Base-by-base conservation (phyloP, 2,888 invertebrate genomes). In the Hybos culiciformis region DNA sequence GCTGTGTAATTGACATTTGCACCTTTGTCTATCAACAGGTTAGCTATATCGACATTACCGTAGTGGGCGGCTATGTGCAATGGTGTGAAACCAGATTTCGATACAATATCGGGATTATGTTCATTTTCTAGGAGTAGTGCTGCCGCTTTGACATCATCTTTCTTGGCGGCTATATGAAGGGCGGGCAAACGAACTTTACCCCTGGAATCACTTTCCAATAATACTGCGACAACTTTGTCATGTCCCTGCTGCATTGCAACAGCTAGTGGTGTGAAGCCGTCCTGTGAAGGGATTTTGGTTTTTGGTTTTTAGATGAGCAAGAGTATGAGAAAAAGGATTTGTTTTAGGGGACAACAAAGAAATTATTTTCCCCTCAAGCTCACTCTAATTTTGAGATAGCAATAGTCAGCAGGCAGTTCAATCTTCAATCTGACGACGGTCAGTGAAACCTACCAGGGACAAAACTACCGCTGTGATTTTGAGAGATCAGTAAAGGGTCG, bases 221-320 rank as follows among this genome's bases (percentile, higher is more conserved):
- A 72, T 17, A 96, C 90, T 2, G 93, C 87, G 2, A 98, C 97
- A 37, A 98, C 94, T 63, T 92, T 83, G 60, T 97, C 96, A 69
- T 97, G 96, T 0, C 86, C 86, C 56, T 98, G 97, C 63, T 97
- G 97, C 80, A 98, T 87, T n/a, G 97, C 97, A 24, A 97, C 97
- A 5, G 97, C 97, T 51, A 98, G 69, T 0, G 97, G 97, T 17
- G 96, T 96, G 69, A 97, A 97, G n/a, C 4, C 96, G 96, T 69
- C 97, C 96, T 87, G 91, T 64, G 14, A 62, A 61, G 44, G 46
- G 45, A 45, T 24, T 21, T 24, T 17, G 19, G 34, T 41, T 29
- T 5, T 41, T n/a, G 12, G 36, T 17, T n/a, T n/a, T n/a, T n/a
- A n/a, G n/a, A n/a, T n/a, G n/a, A n/a, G n/a, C n/a, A n/a, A n/a